phyloP scores from a whole-genome alignment of 1,140 invertebrate genomes.

The Homarus americanus region DNA sequence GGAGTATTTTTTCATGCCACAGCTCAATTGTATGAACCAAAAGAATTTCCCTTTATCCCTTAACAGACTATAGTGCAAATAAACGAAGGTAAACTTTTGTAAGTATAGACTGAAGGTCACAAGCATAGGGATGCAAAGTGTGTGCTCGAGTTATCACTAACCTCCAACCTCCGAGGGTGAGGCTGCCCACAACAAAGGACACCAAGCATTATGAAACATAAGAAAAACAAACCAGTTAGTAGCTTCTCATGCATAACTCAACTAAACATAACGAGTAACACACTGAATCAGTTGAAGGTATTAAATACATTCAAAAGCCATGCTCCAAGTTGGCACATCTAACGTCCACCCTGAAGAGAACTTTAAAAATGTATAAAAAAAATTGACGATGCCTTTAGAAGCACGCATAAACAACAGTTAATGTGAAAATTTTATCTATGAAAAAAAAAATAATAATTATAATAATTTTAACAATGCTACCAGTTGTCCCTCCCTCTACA shows the following conservation, averaged over 20 bases:
- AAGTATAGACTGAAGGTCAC: neutral
- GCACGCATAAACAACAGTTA: neutral
- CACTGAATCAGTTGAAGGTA: neutral
- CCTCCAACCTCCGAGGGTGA: constrained; percentile 42
- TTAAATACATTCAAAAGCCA: constrained; percentile 27
- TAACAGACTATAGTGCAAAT: neutral
- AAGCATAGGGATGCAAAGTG: neutral
- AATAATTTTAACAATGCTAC: constrained; percentile 9
- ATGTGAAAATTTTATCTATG: neutral
- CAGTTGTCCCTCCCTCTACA: neutral
- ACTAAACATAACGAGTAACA: constrained; percentile 13
- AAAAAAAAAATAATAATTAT: too few species aligned
- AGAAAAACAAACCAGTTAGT: constrained; percentile 36
- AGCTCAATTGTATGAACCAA: neutral
- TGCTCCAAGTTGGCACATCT: constrained; percentile 9
- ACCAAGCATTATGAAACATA: constrained; percentile 32
- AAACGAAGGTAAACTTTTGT: constrained; percentile 1
- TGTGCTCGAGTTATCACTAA: constrained; percentile 28
- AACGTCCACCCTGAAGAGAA: neutral
- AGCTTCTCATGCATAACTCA: constrained; percentile 34
- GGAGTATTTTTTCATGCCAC: constrained; percentile 14
- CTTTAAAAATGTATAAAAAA: neutral
- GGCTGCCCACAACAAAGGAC: constrained; percentile 43
- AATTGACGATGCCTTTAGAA: neutral
- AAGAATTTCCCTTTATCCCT: neutral